A percentile compares a stretch with the other conserved stretches of the same genome.
These are phyloP conservation scores for Drosophila bocki DNA, from an alignment of 1,140 invertebrate species.

Conservation along the genomic window DNA sequence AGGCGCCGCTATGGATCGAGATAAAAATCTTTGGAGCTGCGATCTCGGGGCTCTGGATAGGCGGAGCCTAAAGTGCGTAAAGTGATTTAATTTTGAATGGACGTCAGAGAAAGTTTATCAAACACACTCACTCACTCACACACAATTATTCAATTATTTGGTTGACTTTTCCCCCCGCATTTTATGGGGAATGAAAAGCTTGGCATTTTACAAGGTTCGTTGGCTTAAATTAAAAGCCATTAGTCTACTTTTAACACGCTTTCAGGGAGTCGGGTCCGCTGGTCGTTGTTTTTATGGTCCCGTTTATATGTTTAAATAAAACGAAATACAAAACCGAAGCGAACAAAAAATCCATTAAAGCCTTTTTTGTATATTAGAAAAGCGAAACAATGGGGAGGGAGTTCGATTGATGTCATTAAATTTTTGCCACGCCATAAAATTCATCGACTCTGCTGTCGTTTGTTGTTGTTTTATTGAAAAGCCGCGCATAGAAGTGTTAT, in stretches of 20 bases:
- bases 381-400: slow-evolving; percentile 61
- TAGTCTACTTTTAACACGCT: slow-evolving; percentile 76
- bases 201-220: slow-evolving; percentile 29
- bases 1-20: slow-evolving; percentile 69
- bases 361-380: slow-evolving; percentile 66
- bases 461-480: slow-evolving; percentile 48
- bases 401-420: slow-evolving; percentile 66
- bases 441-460: slow-evolving; percentile 13
- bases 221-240: slow-evolving; percentile 72
- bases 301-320: slow-evolving; percentile 71
- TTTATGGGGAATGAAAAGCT: slow-evolving; percentile 19
- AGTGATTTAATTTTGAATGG: slow-evolving; percentile 80
- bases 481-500: slow-evolving; percentile 67
- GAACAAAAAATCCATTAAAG: slow-evolving; percentile 69
- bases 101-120: slow-evolving; percentile 45
- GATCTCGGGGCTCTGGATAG: slow-evolving; percentile 27
- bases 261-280: slow-evolving; percentile 30
- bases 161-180: slow-evolving; percentile 24
- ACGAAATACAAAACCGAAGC: slow-evolving; percentile 31
- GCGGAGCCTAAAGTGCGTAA: slow-evolving; percentile 60
- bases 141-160: slow-evolving; percentile 74
- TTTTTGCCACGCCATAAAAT: slow-evolving; percentile 78
- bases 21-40: slow-evolving; percentile 44
- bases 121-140: slow-evolving; percentile 36
- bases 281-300: slow-evolving; percentile 55